Evolutionary conservation across 2,797 vertebrate species (phyloP).

Genomic region (Phataginus tricuspis): DNA sequence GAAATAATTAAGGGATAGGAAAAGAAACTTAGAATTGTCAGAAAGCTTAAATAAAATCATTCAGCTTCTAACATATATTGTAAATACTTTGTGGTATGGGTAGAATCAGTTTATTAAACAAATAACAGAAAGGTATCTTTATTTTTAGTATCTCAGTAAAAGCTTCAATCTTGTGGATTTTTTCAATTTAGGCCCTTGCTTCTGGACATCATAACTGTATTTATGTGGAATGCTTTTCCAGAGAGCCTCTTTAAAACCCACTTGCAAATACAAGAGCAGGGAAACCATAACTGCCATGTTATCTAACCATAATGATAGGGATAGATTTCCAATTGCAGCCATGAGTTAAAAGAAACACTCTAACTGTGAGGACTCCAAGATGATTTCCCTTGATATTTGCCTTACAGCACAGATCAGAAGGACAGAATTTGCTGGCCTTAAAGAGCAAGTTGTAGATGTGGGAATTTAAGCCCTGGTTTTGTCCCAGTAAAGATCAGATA

Average conservation of each 20-base stretch:
- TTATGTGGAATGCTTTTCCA: constrained; percentile 67
- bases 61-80: constrained; percentile 49
- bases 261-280: constrained; percentile 64
- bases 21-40: constrained; percentile 41
- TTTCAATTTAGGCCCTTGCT: constrained; percentile 60
- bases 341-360: constrained; percentile 58
- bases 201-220: constrained; percentile 58
- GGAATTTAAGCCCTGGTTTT: background rate
- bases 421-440: background rate
- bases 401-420: background rate
- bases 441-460: constrained; percentile 43
- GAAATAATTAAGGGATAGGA: constrained; percentile 5
- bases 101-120: constrained; percentile 65
- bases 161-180: constrained; percentile 61
- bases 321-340: constrained; percentile 59
- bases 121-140: constrained; percentile 56
- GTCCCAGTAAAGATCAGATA: background rate
- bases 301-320: constrained; percentile 73
- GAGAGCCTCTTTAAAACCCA: constrained; percentile 65
- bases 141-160: constrained; percentile 60
- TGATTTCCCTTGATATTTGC: constrained; percentile 48
- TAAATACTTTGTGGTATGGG: constrained; percentile 53
- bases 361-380: constrained; percentile 39
- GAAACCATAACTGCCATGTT: constrained; percentile 76
- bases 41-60: constrained; percentile 56